Base-by-base conservation (phyloP, 2,888 invertebrate genomes). In the Aphrophora alni region DNA sequence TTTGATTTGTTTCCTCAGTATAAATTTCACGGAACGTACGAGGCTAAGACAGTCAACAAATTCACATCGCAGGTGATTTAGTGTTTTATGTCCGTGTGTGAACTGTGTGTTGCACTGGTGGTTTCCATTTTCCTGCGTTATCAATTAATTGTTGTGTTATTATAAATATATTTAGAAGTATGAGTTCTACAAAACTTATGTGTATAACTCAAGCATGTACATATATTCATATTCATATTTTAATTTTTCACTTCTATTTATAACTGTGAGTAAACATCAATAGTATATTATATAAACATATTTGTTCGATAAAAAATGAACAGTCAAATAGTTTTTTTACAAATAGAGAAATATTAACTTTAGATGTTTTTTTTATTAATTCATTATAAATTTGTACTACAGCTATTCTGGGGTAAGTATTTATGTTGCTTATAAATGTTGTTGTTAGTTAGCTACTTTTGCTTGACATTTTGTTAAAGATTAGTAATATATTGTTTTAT, bases 11-110 rank as follows among this genome's bases (percentile, higher is more conserved):
- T 77, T 77, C 28, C 38, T 71, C 69, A 77, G 77, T 69, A 24
- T 71, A 71, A 71, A 71, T 71, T 25, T 71, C 26, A 28, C 28
- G 78, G 78, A 78, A 59, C 38, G 78, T 28, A 78, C 78, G 17
- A 71, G 78, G 51, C 44, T 78, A 44, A 78, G 72, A 51, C 78
- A 78, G 78, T 78, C 78, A 27, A 72, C 78, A n/a, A 78, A 78
- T 38, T 26, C 78, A 27, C 78, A 78, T 24, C 78, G 51, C 78
- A 78, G 78, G 78, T 78, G 71, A 71, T 17, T 78, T 14, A 51
- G 28, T 78, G 78, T 78, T 78, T 69, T 71, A 26, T 77, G 77
- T 78, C 44, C 44, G 51, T 78, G 71, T 59, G 59, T 59, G 21
- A 59, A 59, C 4, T 59, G 59, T 59, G 59, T 59, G 14, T 44